Evolutionary conservation across 2,113 vertebrate species (phyloP), one percentile per base, ranked within the genome.

Genomic region (Saguinus imperator): DNA sequence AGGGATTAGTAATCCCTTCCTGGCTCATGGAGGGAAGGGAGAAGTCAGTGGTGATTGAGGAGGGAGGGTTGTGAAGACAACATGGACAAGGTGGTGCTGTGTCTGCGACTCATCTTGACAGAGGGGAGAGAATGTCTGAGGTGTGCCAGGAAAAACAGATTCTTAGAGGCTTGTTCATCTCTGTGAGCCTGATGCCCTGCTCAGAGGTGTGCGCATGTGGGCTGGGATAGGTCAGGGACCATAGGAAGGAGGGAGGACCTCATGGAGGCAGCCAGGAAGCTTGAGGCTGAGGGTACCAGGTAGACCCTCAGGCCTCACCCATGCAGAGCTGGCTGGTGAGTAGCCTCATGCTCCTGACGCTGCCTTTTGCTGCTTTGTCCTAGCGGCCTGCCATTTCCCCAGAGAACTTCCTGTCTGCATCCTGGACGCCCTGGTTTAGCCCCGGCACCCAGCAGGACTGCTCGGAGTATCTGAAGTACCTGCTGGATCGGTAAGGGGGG

Each of bases 361-460:
- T 1, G n/a, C 92, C 52, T 87, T 68, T 82, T 58, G 9, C 14
- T 27, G 2, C 86, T 29, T 96, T 92, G 72, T 93, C 40, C 82
- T 83, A 99, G 99, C 92, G 99, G 94, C 99, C 99, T 55, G 98
- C 98, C 77, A 98, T 99, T 96, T 99, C 99, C 27, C 99, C 99
- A 0, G 99, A 99, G 97, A 99, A 97, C 72, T 99, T 99, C 95
- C 97, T 99, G 8, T 98, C 98, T 61, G 99, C 99, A 1, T 99
- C 99, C n/a, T 99, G 98, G 98, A 99, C 99, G 0, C 99, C 99
- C 58, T 99, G 99, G 99, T 99, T 99, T 97, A 99, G 98, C 20
- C 98, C 98, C 0, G 99, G 99, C 0, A 98, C 99, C 77, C 99
- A 99, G 97, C 99, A 99, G 95, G 99, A 99, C 98, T 99, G 99